A percentile compares a stretch with the other conserved stretches of the same genome.
Conservation (phyloP, 2,797 vertebrate species). For the Tachyglossus aculeatus region DNA sequence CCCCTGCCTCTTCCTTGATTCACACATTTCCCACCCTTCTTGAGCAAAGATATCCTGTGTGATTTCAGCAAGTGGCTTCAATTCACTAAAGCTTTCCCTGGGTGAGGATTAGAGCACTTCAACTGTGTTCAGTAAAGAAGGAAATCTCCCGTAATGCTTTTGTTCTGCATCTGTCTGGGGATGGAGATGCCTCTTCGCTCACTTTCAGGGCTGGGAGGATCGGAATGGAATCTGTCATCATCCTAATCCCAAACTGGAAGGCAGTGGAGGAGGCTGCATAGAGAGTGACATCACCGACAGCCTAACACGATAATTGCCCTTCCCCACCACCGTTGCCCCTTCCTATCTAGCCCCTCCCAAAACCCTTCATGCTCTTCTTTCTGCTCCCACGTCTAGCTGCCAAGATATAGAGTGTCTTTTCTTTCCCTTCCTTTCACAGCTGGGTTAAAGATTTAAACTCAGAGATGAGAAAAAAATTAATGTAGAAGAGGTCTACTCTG, state of each 20-base stretch:
- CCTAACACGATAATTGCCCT: conserved; percentile 38
- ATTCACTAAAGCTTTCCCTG: conserved; percentile 57
- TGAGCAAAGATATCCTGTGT: conserved; percentile 35
- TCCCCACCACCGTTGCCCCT: no score
- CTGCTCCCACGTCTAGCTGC: conserved; percentile 18
- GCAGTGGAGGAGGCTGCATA: conserved; percentile 53
- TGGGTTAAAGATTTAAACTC: conserved; percentile 60
- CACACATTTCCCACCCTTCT: neutral
- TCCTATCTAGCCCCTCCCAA: conserved; percentile 37
- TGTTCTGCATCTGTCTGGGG: conserved; percentile 65
- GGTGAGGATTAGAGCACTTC: conserved; percentile 65
- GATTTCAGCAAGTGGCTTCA: conserved; percentile 46
- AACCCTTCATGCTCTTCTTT: conserved; percentile 38
- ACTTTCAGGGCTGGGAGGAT: no score
- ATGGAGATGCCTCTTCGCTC: conserved; percentile 68
- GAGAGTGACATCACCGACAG: conserved; percentile 56
- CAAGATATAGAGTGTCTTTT: neutral
- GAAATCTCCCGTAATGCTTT: conserved; percentile 69
- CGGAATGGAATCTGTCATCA: conserved; percentile 66
- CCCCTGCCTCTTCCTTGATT: neutral
- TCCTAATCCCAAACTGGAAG: conserved; percentile 64
- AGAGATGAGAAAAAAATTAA: conserved; percentile 49
- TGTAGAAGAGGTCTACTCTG: conserved; percentile 57
- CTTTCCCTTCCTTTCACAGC: conserved; percentile 28
- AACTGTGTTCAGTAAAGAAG: conserved; percentile 48